A percentile compares a stretch with the other conserved stretches of the same genome.
Conservation (phyloP, 2,113 vertebrate genomes). For the Pollachius pollachius region DNA sequence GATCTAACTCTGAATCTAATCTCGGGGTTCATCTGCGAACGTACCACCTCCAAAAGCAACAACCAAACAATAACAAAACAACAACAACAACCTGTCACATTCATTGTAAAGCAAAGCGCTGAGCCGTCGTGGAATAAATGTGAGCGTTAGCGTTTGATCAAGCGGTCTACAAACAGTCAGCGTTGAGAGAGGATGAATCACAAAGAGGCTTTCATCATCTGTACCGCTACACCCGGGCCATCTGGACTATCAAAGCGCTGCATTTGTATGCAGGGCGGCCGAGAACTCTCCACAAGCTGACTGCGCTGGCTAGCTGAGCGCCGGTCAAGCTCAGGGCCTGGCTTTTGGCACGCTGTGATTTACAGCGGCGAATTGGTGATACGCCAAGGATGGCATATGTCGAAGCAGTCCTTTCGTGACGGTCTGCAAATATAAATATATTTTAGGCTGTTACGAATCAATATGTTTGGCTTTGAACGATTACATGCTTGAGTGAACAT, state of each 20-base stretch:
- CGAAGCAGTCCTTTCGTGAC: too few species aligned
- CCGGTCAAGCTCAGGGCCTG: constrained; percentile 25
- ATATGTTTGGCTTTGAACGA: too few species aligned
- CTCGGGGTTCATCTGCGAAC: neutral
- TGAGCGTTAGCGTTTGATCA: constrained; percentile 28
- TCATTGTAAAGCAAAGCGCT: constrained; percentile 4
- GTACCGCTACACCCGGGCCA: constrained; percentile 9
- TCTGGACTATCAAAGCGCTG: constrained; percentile 34
- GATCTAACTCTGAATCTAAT: neutral
- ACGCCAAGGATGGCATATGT: neutral
- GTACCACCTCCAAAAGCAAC: neutral
- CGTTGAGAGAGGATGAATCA: constrained; percentile 26
- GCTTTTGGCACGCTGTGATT: constrained; percentile 13
- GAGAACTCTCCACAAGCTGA: neutral
- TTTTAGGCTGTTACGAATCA: too few species aligned
- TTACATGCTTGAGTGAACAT: too few species aligned
- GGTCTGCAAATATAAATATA: too few species aligned
- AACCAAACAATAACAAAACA: too few species aligned
- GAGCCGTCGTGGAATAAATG: constrained; percentile 26
- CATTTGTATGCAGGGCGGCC: constrained; percentile 19
- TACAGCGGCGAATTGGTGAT: neutral
- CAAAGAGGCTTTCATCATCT: constrained; percentile 29
- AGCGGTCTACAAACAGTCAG: constrained; percentile 28
- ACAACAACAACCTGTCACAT: neutral
- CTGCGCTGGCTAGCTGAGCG: constrained; percentile 16